Evolutionary conservation across 2,797 vertebrate genomes (phyloP).

Genomic region (Myoxocephalus aenaeus): DNA sequence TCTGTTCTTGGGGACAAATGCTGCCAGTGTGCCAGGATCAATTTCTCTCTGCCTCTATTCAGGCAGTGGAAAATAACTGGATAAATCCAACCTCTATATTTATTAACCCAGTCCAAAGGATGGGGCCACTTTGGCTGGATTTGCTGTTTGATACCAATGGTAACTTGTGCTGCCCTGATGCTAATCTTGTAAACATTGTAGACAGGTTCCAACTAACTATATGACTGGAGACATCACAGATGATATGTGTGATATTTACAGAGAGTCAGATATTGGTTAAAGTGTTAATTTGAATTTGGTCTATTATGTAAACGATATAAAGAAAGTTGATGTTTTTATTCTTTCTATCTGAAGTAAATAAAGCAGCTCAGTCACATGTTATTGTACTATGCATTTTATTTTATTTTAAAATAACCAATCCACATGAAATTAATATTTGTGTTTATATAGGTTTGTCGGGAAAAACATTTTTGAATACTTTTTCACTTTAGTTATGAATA

Average conservation of each 20-base stretch:
- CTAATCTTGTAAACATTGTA: constrained; percentile 22
- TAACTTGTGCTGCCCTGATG: constrained; percentile 27
- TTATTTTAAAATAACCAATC: not conserved
- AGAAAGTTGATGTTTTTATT: not conserved
- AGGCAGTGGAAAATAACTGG: constrained; percentile 49
- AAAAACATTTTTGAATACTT: no score
- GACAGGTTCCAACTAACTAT: not conserved
- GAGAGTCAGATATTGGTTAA: not conserved
- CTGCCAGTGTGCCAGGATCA: constrained; percentile 56
- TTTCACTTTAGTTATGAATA: not conserved
- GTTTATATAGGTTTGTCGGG: no score
- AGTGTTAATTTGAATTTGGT: not conserved
- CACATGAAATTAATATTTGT: not conserved
- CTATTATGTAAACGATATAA: not conserved
- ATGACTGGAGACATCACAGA: not conserved
- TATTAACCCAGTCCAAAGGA: constrained; percentile 9
- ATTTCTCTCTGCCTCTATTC: constrained; percentile 33
- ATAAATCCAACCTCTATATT: constrained; percentile 21
- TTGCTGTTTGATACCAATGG: constrained; percentile 16
- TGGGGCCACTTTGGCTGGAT: constrained; percentile 22
- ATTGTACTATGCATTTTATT: not conserved
- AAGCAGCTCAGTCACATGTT: not conserved
- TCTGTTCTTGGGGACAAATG: constrained; percentile 52
- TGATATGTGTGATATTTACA: not conserved
- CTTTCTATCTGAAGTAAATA: not conserved